These are phyloP conservation scores for Trichopria drosophilae DNA, from an alignment of 2,888 invertebrate species.

Conservation along the genomic window DNA sequence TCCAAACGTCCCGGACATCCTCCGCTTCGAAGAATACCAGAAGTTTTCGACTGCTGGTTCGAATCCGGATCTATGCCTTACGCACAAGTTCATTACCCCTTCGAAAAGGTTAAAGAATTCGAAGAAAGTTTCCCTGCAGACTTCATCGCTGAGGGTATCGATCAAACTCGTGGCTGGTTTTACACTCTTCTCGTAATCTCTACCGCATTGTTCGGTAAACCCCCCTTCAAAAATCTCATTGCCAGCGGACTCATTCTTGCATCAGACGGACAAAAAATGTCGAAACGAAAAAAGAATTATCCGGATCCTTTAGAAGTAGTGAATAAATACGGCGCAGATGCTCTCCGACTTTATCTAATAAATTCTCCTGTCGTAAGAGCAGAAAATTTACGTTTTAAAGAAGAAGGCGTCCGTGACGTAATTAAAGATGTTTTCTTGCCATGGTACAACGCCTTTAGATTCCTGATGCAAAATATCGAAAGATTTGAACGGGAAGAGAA, in stretches of 20 bases:
- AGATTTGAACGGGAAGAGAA: slow-evolving; percentile 73
- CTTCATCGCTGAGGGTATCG: slow-evolving; percentile 99
- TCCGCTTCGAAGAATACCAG: slow-evolving; percentile 80
- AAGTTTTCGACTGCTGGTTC: slow-evolving; percentile 99
- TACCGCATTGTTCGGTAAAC: slow-evolving; percentile 91
- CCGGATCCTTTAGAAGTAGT: slow-evolving; percentile 94
- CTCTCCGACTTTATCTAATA: slow-evolving; percentile 90
- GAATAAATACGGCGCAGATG: slow-evolving; percentile 94
- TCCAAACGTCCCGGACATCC: slow-evolving; percentile 82
- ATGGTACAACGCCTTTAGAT: slow-evolving; percentile 93
- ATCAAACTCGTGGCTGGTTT: slow-evolving; percentile 98
- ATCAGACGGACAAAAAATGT: slow-evolving; percentile 99
- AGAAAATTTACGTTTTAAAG: slow-evolving; percentile 94
- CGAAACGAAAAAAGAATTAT: slow-evolving; percentile 97
- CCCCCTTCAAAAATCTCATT: slow-evolving; percentile 97
- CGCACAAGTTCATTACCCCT: slow-evolving; percentile 94
- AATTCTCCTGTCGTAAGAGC: slow-evolving; percentile 98
- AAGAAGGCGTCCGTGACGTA: slow-evolving; percentile 94
- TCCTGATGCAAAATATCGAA: slow-evolving; percentile 91
- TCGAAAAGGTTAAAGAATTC: slow-evolving; percentile 87
- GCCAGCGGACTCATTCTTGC: slow-evolving; percentile 95
- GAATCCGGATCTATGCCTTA: slow-evolving; percentile 99
- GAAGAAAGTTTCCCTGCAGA: slow-evolving; percentile 94
- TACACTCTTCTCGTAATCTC: slow-evolving; percentile 97
- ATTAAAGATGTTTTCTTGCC: slow-evolving; percentile 97